These are phyloP conservation scores for Amphilophus citrinellus DNA, from an alignment of 2,113 vertebrate species.

Conservation along the genomic window DNA sequence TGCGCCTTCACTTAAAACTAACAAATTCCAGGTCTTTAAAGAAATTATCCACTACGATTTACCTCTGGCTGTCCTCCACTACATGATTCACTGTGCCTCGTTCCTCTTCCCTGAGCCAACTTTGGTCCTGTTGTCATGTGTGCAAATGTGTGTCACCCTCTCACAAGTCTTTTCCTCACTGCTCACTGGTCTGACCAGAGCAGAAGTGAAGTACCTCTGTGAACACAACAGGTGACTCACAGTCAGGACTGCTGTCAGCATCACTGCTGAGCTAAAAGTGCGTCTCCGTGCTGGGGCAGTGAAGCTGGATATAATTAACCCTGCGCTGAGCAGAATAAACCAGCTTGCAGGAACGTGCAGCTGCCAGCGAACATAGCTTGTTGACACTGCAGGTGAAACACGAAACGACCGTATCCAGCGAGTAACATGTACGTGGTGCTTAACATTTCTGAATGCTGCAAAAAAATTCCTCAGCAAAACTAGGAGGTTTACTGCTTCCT, in stretches of 20 bases:
- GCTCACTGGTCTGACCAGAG: slow-evolving; percentile 19
- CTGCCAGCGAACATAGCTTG: slow-evolving; percentile 36
- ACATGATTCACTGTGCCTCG: slow-evolving; percentile 39
- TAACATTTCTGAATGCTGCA: background rate
- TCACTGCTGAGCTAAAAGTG: slow-evolving; percentile 45
- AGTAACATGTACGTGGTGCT: slow-evolving; percentile 3
- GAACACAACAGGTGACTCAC: slow-evolving; percentile 60
- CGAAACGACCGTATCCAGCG: slow-evolving; percentile 24
- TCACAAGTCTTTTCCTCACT: slow-evolving; percentile 62
- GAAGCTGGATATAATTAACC: slow-evolving; percentile 55
- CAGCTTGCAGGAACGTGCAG: slow-evolving; percentile 30
- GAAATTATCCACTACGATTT: background rate
- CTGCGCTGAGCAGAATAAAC: slow-evolving; percentile 39
- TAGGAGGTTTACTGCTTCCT: background rate
- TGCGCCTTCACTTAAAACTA: slow-evolving; percentile 27
- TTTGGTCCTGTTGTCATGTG: slow-evolving; percentile 57
- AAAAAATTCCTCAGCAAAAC: background rate
- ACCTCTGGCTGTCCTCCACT: background rate
- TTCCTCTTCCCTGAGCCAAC: slow-evolving; percentile 41
- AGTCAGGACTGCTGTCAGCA: slow-evolving; percentile 52
- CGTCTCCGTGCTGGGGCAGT: slow-evolving; percentile 18
- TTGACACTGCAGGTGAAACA: slow-evolving; percentile 42
- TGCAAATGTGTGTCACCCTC: slow-evolving; percentile 53
- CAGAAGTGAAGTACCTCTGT: slow-evolving; percentile 46
- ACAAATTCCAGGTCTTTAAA: slow-evolving; percentile 29